Percentiles rank a stretch among this genome's conserved stretches.
These are phyloP conservation scores for Myrmecobius fasciatus DNA, from an alignment of 2,113 vertebrate species.

Conservation along the genomic window DNA sequence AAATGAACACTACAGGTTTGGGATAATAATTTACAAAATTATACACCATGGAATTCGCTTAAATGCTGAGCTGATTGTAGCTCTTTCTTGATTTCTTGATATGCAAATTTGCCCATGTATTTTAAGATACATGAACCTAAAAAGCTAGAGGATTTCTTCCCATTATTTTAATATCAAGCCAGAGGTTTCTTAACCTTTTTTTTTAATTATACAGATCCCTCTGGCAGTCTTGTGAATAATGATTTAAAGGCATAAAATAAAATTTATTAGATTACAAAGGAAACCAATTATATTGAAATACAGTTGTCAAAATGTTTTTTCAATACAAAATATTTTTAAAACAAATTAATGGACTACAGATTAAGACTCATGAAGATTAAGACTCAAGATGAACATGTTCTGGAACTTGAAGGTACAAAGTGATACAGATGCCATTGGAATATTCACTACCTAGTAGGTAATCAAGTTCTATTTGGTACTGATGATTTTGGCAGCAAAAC, in stretches of 20 bases:
- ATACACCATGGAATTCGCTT: neutral
- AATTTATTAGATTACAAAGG: neutral
- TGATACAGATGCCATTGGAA: neutral
- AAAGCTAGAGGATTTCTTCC: neutral
- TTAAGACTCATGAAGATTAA: too few species aligned
- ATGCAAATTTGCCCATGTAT: neutral
- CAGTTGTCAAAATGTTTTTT: neutral
- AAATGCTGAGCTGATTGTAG: neutral
- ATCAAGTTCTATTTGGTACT: neutral
- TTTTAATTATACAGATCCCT: neutral
- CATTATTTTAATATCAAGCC: neutral
- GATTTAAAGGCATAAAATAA: neutral
- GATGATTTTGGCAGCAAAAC: neutral
- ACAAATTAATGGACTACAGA: neutral
- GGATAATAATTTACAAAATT: neutral
- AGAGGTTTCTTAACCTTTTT: neutral
- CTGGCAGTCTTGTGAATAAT: neutral
- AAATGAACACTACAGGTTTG: neutral
- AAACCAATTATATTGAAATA: neutral
- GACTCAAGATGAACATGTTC: too few species aligned
- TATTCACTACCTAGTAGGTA: neutral
- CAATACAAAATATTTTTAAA: neutral
- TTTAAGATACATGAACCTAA: neutral
- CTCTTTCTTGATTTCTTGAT: neutral
- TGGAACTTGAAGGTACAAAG: neutral